phyloP scores from a whole-genome alignment of 2,797 vertebrate species.

The Sebastes miniatus region DNA sequence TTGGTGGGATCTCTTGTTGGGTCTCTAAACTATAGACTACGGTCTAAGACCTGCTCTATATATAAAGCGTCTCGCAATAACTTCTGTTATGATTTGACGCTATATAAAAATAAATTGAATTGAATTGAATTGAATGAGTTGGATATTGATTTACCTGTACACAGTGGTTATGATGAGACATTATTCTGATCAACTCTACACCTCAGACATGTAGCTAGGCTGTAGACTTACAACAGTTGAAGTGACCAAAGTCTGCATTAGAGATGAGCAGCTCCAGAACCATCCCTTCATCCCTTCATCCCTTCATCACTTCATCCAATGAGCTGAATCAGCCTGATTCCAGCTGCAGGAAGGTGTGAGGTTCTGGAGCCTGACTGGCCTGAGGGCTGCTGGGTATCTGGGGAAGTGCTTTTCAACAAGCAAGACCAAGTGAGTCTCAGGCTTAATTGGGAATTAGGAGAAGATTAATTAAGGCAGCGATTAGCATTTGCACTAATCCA shows the following conservation, averaged over 20 bases:
- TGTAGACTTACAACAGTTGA: neutral
- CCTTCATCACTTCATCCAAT: neutral
- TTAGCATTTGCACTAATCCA: slow-evolving; percentile 56
- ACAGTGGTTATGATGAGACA: neutral
- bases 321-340: neutral
- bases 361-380: neutral
- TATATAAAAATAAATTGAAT: no score
- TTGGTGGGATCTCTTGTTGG: no score
- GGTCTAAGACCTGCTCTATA: no score
- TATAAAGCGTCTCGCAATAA: no score
- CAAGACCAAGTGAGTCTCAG: slow-evolving; percentile 21
- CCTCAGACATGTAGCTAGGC: neutral
- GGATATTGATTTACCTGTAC: no score
- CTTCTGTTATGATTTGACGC: no score
- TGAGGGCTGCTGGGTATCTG: slow-evolving; percentile 1
- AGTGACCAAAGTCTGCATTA: neutral
- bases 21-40: no score
- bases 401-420: slow-evolving; percentile 19
- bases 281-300: neutral
- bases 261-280: neutral
- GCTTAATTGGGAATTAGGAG: slow-evolving; percentile 53
- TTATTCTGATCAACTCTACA: neutral
- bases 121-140: no score
- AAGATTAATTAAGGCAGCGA: slow-evolving; percentile 53
- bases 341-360: neutral